Evolutionary conservation across 2,797 vertebrate genomes (phyloP), one percentile per base, ranked within the genome.

Genomic region (Paguma larvata): DNA sequence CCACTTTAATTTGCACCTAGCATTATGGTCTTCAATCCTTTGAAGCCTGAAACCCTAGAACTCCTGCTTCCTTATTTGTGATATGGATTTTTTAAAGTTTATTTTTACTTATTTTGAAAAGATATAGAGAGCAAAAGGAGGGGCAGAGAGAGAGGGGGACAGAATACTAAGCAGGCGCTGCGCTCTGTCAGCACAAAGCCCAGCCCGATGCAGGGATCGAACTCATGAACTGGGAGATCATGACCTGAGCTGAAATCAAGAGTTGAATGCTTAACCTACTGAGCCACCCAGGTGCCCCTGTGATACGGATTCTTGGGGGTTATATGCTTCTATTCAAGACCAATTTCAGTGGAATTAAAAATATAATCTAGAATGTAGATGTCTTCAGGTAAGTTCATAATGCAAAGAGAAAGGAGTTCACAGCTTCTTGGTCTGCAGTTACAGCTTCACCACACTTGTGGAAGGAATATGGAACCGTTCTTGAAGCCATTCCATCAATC

Each of bases 381-480:
- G 51, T 90, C 46, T 93, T 93, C 62, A 94, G 13, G 19, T 51
- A 94, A 48, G 27, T 73, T 94, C 62, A 85, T 90, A 93, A 95
- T 56, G 65, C 56, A 96, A 96, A 94, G 46, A 41, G 62, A 86
- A 85, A 89, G 77, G 27, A 77, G 73, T 82, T 91, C 27, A 51
- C 10, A 91, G 21, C 19, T 83, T 77, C 84, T 92, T 63, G 48
- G 62, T 59, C 11, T 65, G n/a, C 12, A 79, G 14, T 85, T 38
- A 59, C 25, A 83, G 38, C 59, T 94, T 83, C 23, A 85, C 1
- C 51, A 59, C 21, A 62, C 3, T 83, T 83, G 84, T 65, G n/a
- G 38, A 85, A 82, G 38, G n/a, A n/a, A n/a, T 56, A 56, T 67
- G 38, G 23, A 94, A 82, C 75, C 18, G 9, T n/a, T 83, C 62